Evolutionary conservation across 2,113 vertebrate genomes (phyloP).

Genomic region (Pseudopipra pipra): DNA sequence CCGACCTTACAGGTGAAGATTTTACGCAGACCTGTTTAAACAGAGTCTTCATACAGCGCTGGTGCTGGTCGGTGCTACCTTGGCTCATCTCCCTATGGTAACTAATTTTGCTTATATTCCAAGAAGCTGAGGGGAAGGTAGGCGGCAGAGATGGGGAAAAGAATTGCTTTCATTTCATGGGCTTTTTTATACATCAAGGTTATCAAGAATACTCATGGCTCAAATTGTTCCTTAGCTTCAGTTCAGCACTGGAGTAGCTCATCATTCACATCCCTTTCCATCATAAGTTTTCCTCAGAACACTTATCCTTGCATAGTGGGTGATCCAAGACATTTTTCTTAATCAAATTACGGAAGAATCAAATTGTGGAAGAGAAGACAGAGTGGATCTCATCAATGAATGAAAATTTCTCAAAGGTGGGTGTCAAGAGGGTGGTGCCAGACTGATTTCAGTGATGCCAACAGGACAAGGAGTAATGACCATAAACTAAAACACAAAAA

Average conservation of each 20-base stretch:
- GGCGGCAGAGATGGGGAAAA: background rate
- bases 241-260: background rate
- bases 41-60: background rate
- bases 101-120: background rate
- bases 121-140: background rate
- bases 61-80: background rate
- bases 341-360: background rate
- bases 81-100: rapidly evolving
- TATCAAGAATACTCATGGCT: background rate
- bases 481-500: background rate
- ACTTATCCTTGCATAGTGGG: background rate
- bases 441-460: background rate
- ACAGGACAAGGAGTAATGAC: background rate
- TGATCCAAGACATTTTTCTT: background rate
- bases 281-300: background rate
- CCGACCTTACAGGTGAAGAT: too few relatives aligned
- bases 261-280: background rate
- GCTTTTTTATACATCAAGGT: background rate
- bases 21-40: background rate
- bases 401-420: background rate
- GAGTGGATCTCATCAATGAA: background rate
- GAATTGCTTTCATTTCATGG: background rate
- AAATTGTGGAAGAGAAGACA: background rate
- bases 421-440: background rate
- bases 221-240: background rate